Conservation (phyloP, 2,113 vertebrate species). For the Fukomys damarensis region DNA sequence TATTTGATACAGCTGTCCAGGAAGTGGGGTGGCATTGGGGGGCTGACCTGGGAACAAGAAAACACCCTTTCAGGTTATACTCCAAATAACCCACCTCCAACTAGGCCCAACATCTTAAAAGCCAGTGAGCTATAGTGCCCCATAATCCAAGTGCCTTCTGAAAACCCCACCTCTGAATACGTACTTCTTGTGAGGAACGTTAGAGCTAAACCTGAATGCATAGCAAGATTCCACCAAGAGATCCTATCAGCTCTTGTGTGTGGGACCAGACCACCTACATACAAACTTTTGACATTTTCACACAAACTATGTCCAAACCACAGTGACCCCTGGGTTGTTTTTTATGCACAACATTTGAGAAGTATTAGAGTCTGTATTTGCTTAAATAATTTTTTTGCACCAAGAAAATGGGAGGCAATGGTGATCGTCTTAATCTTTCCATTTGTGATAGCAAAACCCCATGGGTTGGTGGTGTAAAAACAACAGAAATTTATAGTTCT, state of each 20-base stretch:
- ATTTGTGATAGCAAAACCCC: background rate
- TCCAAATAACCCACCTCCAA: background rate
- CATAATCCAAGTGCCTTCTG: background rate
- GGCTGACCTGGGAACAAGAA: background rate
- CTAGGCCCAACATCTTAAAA: background rate
- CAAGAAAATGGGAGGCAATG: background rate
- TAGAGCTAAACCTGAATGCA: background rate
- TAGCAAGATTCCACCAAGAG: background rate
- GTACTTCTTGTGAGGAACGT: background rate
- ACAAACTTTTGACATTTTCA: too few species aligned
- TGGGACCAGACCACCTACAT: background rate
- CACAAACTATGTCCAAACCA: background rate
- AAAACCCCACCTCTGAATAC: background rate
- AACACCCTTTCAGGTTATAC: accelerated
- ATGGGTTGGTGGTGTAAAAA: background rate
- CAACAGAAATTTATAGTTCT: background rate
- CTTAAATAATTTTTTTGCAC: background rate
- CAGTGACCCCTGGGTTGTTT: background rate
- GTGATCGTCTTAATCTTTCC: background rate
- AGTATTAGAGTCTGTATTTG: background rate
- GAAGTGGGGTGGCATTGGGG: too few species aligned
- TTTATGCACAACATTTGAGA: background rate
- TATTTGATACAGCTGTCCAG: background rate
- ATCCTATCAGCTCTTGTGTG: background rate
- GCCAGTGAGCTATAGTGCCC: background rate